These are phyloP conservation scores for Euspilapteryx auroguttella DNA, from an alignment of 2,888 invertebrate species.

Conservation along the genomic window DNA sequence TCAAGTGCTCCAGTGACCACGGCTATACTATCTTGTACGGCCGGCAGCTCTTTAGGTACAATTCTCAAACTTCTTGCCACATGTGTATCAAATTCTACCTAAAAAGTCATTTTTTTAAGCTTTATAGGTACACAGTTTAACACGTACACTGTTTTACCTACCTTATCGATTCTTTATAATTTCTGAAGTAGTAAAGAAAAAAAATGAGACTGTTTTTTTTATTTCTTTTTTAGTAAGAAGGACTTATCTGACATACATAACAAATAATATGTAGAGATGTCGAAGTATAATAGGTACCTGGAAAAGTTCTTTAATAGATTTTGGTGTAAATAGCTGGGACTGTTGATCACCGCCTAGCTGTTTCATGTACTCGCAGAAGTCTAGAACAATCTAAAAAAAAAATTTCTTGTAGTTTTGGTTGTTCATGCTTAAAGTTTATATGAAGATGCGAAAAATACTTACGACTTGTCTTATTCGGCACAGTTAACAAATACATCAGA, in stretches of 20 bases:
- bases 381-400: slow-evolving; percentile 32
- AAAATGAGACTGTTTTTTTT: too few species aligned
- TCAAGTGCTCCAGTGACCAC: slow-evolving; percentile 39
- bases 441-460: too few species aligned
- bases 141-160: background rate
- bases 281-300: too few species aligned
- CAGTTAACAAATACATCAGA: too few species aligned
- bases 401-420: slow-evolving; percentile 1
- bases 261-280: too few species aligned
- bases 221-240: too few species aligned
- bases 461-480: too few species aligned
- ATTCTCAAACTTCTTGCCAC: slow-evolving; percentile 56
- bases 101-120: slow-evolving; percentile 13
- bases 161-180: too few species aligned
- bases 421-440: too few species aligned
- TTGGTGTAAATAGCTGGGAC: slow-evolving; percentile 45
- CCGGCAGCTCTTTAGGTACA: slow-evolving; percentile 58
- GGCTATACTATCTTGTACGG: slow-evolving; percentile 60
- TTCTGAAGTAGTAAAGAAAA: too few species aligned
- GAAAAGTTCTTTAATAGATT: slow-evolving; percentile 49
- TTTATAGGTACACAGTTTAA: too few species aligned
- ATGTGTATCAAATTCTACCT: slow-evolving; percentile 63
- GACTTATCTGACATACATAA: too few species aligned
- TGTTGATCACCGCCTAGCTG: slow-evolving; percentile 49
- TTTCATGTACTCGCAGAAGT: slow-evolving; percentile 50